Evolutionary conservation across 2,113 vertebrate species (phyloP), one percentile per base, ranked within the genome.

Genomic region (Dissostichus mawsoni): DNA sequence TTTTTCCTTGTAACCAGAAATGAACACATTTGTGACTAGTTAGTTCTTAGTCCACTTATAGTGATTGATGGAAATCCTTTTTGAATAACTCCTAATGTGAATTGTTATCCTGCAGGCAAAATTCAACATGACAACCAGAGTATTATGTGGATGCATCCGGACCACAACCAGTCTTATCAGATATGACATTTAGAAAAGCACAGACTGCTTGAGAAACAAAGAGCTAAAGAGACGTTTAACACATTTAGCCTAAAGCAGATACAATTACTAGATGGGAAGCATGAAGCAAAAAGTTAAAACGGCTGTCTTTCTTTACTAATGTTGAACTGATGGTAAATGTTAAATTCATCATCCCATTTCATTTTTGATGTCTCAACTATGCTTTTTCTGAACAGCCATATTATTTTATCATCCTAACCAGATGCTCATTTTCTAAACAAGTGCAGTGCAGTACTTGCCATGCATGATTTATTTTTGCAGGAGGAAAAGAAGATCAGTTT

Each of bases 131-230:
- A 29, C 59, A 25, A 69, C 69, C 52, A 69, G 73, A 80, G 3
- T 29, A 29, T 29, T 81, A 74, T 82, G 25, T 73, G 48, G 59
- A 63, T 82, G 58, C 64, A 81, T 85, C 80, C 55, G 45, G 79
- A 87, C 68, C 61, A 62, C 58, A 70, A 70, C 69, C 74, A 84
- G 44, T 77, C 41, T 74, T 11, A 90, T 89, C 84, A 86, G 82
- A 92, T 83, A 53, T 90, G 90, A 92, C 88, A 90, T 90, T 90
- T 91, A 53, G 47, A 82, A 74, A 85, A 72, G 52, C 58, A 83
- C 50, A 64, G 20, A 44, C 71, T 51, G 57, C 36, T 56, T 83
- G 29, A 29, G 29, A 29, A 29, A 29, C 29, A 29, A 29, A 29
- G 29, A 29, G 29, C 29, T 29, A 29, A 29, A 29, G 29, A 29